Evolutionary conservation across 2,797 vertebrate species (phyloP).

Genomic region (Phrynocephalus forsythii): DNA sequence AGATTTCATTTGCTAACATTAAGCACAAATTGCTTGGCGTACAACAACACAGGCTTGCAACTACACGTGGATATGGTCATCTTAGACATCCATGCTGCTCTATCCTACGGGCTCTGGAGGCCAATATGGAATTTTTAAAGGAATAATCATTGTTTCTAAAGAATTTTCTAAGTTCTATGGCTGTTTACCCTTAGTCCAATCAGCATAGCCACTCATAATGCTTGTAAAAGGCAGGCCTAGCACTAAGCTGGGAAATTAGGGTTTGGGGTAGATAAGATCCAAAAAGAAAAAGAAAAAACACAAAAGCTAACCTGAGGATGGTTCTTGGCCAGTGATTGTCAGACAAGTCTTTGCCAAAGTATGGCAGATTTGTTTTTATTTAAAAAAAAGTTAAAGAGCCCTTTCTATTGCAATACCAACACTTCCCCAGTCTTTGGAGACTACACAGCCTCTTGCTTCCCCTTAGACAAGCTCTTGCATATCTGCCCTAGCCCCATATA

Average conservation of each 20-base stretch:
- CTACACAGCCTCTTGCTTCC: neutral
- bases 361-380: slow-evolving; percentile 19
- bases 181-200: neutral
- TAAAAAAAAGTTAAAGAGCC: slow-evolving; percentile 39
- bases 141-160: accelerated
- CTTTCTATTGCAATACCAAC: slow-evolving; percentile 41
- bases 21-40: slow-evolving; percentile 12
- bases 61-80: slow-evolving; percentile 8
- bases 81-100: slow-evolving; percentile 1
- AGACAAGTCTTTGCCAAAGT: slow-evolving; percentile 41
- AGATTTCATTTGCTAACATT: slow-evolving; percentile 19
- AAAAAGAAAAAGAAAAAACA: slow-evolving; percentile 2
- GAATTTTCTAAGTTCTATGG: neutral
- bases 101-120: slow-evolving; percentile 17
- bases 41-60: slow-evolving; percentile 28
- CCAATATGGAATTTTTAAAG: neutral
- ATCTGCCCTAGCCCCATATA: neutral
- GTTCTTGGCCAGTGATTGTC: slow-evolving; percentile 46
- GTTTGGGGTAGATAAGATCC: neutral
- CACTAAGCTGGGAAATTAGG: slow-evolving; percentile 1
- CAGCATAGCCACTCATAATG: neutral
- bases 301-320: slow-evolving; percentile 42
- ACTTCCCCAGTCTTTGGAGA: neutral
- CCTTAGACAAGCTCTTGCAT: neutral
- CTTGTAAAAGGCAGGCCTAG: slow-evolving; percentile 13